Evolutionary conservation across 2,797 vertebrate genomes (phyloP), one percentile per base, ranked within the genome.

Genomic region (Falco concolor): DNA sequence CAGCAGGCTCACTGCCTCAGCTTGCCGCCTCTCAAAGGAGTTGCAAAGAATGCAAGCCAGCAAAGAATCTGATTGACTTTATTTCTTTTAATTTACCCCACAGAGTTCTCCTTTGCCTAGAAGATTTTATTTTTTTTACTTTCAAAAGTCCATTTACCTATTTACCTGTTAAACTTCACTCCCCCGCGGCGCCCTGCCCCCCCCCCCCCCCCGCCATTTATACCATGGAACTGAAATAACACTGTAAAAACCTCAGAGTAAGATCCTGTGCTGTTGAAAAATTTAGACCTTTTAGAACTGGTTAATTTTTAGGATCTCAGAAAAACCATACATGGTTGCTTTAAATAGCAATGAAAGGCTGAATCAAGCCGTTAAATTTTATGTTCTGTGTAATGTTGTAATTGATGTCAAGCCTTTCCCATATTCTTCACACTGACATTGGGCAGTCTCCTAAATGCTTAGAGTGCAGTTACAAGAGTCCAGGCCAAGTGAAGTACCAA

Each of bases 321-420:
- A 76, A 98, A 98, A 97, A 90, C 87, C 95, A 87, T 96, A 96
- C 82, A 61, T 32, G 11, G 94, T 97, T 97, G 96, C 97, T 97
- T 98, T 98, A 98, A 97, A 98, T 96, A 97, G 96, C 96, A 97
- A 97, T 97, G 97, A 98, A 98, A 97, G 96, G 94, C 96, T 97
- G 97, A 98, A 98, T 97, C 94, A 92, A 97, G 97, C 89, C 97
- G 85, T 99, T 98, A 98, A 98, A 97, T 97, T 98, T 98, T 98
- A 98, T 98, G 98, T 98, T 97, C 98, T 98, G 98, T 98, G 98
- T 98, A 98, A 98, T 97, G 96, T 97, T 97, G 97, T 98, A 98
- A 98, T 98, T 98, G 98, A 98, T 98, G 97, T 98, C 98, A 98
- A 98, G 95, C 97, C 95, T 97, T 98, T 94, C 93, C 96, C 95